Conservation (phyloP, 2,113 vertebrate species). For the Caranx melampygus region DNA sequence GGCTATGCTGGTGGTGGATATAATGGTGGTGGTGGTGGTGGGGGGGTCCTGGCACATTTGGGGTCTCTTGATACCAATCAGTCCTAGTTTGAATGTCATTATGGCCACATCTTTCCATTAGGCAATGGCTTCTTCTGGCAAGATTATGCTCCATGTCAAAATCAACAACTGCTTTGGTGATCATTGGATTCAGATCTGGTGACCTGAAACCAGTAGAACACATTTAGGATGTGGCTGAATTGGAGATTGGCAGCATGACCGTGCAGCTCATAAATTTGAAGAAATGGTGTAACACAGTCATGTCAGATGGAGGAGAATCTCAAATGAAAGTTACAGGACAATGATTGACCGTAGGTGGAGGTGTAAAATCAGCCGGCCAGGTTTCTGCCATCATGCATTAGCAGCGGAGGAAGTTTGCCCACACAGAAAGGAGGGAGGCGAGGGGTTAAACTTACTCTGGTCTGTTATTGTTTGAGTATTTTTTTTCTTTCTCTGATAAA, state of each 20-base stretch:
- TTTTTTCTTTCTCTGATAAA: conserved; percentile 9
- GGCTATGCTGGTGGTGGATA: neutral
- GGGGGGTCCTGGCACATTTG: too few relatives aligned
- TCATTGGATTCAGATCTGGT: too few relatives aligned
- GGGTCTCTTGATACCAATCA: neutral
- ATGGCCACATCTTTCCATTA: neutral
- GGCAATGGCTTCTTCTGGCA: neutral
- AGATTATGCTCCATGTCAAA: neutral
- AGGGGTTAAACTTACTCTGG: neutral
- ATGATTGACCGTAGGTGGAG: conserved; percentile 23
- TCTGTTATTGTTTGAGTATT: neutral
- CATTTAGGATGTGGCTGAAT: too few relatives aligned
- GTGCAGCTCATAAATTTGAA: too few relatives aligned
- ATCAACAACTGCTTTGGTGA: too few relatives aligned
- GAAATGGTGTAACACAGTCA: too few relatives aligned
- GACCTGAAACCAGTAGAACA: too few relatives aligned
- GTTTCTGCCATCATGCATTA: conserved; percentile 11
- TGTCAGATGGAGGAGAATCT: too few relatives aligned
- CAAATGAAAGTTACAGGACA: conserved; percentile 15
- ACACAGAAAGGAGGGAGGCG: neutral
- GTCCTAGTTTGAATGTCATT: neutral
- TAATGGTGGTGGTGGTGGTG: neutral
- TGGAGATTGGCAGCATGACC: too few relatives aligned
- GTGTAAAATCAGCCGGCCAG: conserved; percentile 40
- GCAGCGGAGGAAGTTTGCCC: conserved; percentile 24